Base-by-base conservation (phyloP, 53 echinoderm and acorn worm genomes). In the Crossaster papposus region DNA sequence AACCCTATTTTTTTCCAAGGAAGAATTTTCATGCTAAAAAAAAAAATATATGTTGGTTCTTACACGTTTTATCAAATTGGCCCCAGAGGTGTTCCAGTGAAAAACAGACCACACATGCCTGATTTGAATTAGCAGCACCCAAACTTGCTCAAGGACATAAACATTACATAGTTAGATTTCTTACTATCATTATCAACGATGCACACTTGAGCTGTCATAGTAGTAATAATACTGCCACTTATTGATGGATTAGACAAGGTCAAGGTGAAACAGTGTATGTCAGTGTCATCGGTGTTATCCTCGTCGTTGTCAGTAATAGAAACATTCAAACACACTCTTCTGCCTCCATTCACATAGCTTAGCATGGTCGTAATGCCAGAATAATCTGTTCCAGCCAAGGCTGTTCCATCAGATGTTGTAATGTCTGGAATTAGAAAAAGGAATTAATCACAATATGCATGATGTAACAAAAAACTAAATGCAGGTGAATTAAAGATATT, bases 111-210 rank as follows among this genome's bases (percentile, higher is more conserved):
- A n/a, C n/a, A n/a, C n/a, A n/a, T n/a, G n/a, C n/a, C n/a, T n/a
- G n/a, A n/a, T n/a, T n/a, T n/a, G n/a, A n/a, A n/a, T n/a, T n/a
- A n/a, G n/a, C n/a, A n/a, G n/a, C n/a, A n/a, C n/a, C n/a, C n/a
- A n/a, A n/a, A n/a, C n/a, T n/a, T n/a, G 44, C 6, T 44, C 9
- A 44, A 44, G 11, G 17, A 54, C 53, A 51, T 79, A 7, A 24
- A 51, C 23, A n/a, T n/a, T n/a, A n/a, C n/a, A 1, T 51, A 44
- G 78, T 18, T 34, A 32, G 75, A 13, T 18, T 50, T 54, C 80
- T 80, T 80, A 80, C 80, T 55, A 26, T 80, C 58, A 58, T 80
- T 31, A 2, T 80, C 80, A 13, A 54, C 30, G 58, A 80, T 80
- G 80, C 80, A 80, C 58, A 80, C 80, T 80, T 55, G 55, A 15